These are phyloP conservation scores for Intellagama lesueurii DNA, from an alignment of 2,797 vertebrate genomes.

Conservation along the genomic window DNA sequence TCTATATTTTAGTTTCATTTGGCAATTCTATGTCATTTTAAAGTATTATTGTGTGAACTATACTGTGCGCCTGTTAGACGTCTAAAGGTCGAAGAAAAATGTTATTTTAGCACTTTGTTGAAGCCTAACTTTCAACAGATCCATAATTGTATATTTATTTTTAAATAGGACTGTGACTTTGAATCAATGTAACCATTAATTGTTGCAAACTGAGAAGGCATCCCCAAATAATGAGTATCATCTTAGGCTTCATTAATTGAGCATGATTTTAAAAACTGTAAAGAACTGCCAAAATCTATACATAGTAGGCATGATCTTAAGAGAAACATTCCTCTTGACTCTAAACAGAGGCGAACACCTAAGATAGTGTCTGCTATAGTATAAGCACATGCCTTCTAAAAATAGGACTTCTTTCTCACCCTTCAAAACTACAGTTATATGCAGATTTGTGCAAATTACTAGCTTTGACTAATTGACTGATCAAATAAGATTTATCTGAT, in stretches of 20 bases:
- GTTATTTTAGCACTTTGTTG: not conserved
- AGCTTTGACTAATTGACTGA: not conserved
- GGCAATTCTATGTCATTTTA: not conserved
- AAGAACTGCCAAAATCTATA: not conserved
- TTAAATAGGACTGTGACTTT: not conserved
- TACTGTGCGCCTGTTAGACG: not conserved
- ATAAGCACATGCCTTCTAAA: not conserved
- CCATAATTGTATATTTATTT: not conserved
- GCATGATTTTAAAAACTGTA: too few species aligned
- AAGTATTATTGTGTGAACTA: not conserved
- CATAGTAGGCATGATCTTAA: not conserved
- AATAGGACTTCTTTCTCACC: not conserved
- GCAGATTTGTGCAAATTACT: not conserved
- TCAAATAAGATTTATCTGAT: not conserved
- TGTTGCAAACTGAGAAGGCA: not conserved
- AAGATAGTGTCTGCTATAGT: not conserved
- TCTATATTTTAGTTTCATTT: not conserved
- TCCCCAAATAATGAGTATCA: not conserved
- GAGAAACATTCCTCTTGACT: not conserved
- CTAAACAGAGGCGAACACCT: not conserved
- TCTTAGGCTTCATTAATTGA: not conserved
- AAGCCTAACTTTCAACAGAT: not conserved
- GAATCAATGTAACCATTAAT: not conserved
- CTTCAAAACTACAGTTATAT: not conserved
- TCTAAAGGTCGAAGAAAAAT: not conserved